Percentiles rank a stretch among this genome's conserved stretches.
These are phyloP conservation scores for Ashinkailepas kermadecensis DNA, from an alignment of 2,888 invertebrate species.

Conservation along the genomic window DNA sequence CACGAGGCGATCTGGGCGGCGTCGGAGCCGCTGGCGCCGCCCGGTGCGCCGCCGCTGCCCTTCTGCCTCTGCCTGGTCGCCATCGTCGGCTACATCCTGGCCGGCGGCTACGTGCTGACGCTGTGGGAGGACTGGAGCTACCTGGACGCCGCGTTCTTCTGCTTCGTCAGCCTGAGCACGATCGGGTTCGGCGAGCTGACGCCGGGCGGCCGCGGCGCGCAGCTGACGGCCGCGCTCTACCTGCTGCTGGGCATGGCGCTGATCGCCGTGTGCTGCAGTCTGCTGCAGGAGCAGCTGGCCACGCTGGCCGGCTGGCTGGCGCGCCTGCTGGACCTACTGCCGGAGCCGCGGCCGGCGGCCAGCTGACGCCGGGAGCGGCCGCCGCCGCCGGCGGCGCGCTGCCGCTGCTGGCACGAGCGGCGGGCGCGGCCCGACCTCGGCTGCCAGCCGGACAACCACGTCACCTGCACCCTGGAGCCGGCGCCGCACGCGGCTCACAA, in stretches of 20 bases:
- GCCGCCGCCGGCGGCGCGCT: background rate
- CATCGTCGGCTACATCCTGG: conserved; percentile 33
- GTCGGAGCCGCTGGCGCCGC: background rate
- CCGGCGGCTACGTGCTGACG: conserved; percentile 33
- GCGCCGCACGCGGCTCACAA: too few species aligned
- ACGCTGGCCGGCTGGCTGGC: conserved; percentile 34
- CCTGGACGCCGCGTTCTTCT: conserved; percentile 33
- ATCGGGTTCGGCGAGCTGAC: conserved; percentile 34
- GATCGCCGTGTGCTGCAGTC: conserved; percentile 47
- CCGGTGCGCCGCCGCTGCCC: conserved; percentile 22
- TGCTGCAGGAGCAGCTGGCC: conserved; percentile 43
- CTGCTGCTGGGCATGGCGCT: conserved; percentile 47
- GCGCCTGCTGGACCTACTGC: conserved; percentile 3
- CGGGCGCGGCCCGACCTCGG: background rate
- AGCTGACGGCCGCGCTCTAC: conserved; percentile 39
- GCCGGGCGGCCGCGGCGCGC: conserved; percentile 28
- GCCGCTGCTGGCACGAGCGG: conserved; percentile 15
- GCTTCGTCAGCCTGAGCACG: conserved; percentile 33
- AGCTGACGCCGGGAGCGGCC: background rate
- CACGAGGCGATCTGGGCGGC: background rate
- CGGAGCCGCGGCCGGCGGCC: background rate
- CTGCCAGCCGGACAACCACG: background rate
- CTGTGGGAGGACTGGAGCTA: conserved; percentile 32
- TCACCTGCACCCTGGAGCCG: too few species aligned
- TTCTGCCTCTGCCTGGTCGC: conserved; percentile 32